Evolutionary conservation across 2,888 invertebrate species (phyloP).

Genomic region (Agrochola macilenta): DNA sequence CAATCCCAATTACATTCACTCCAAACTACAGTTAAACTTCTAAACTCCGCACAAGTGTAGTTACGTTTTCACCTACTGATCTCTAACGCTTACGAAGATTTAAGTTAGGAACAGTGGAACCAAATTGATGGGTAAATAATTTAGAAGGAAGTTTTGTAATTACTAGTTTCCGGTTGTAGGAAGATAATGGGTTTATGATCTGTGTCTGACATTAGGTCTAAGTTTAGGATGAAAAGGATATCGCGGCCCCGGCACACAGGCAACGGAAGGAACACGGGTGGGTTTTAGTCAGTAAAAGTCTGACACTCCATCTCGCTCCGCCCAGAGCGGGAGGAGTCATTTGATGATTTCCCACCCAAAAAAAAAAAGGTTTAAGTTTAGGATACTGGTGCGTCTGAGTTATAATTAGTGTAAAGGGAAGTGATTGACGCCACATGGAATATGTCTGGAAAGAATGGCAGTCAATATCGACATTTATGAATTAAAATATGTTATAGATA

Average conservation of each 20-base stretch:
- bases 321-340: too few relatives aligned
- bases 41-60: conserved; percentile 41
- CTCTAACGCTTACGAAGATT: conserved; percentile 47
- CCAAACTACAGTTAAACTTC: conserved; percentile 62
- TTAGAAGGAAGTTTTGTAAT: neutral
- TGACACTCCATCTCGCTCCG: too few relatives aligned
- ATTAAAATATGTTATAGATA: neutral
- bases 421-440: neutral
- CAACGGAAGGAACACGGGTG: too few relatives aligned
- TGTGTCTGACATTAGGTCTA: neutral
- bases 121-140: conserved; percentile 42
- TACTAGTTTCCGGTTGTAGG: neutral
- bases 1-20: conserved; percentile 58
- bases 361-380: conserved; percentile 3
- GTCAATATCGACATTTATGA: neutral
- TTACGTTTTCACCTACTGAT: conserved; percentile 59
- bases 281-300: too few relatives aligned
- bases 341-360: too few relatives aligned
- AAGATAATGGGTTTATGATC: neutral
- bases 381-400: neutral
- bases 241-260: too few relatives aligned
- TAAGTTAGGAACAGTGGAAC: conserved; percentile 23
- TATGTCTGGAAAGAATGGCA: neutral
- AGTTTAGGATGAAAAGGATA: too few relatives aligned
- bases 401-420: neutral